These are phyloP conservation scores for Dendrocincla tyrannina DNA, from an alignment of 2,797 vertebrate species.

Conservation along the genomic window DNA sequence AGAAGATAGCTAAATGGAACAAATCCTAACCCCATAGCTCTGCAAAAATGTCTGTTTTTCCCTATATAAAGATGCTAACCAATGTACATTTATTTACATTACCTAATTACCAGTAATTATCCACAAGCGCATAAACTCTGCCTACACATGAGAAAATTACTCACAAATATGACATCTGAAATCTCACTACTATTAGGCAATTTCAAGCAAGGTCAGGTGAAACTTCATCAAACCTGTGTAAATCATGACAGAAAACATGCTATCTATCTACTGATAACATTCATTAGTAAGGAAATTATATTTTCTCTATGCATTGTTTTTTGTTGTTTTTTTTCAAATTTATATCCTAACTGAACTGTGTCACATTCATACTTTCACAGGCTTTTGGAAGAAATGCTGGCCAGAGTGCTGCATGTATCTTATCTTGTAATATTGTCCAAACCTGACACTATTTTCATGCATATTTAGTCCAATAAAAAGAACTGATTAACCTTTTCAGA, in stretches of 20 bases:
- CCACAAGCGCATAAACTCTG: background rate
- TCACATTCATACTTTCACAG: rapidly evolving
- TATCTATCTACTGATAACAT: background rate
- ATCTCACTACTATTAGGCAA: background rate
- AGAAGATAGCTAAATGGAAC: background rate
- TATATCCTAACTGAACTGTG: background rate
- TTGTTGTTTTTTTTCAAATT: background rate
- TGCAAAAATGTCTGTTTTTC: background rate
- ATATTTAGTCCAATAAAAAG: background rate
- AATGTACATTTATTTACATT: background rate
- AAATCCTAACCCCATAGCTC: background rate
- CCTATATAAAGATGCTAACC: background rate
- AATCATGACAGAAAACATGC: background rate
- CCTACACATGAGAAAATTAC: background rate
- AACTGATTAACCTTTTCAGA: slow-evolving; percentile 35
- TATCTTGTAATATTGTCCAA: background rate
- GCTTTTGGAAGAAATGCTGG: background rate
- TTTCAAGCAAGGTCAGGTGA: background rate
- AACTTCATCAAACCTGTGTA: background rate
- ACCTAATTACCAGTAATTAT: background rate
- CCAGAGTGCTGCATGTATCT: background rate
- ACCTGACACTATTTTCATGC: background rate
- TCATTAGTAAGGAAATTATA: background rate
- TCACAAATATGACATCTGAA: background rate
- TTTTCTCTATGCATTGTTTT: background rate